These are phyloP conservation scores for Eidolon dupreanum DNA, from an alignment of 2,797 vertebrate genomes.

Conservation along the genomic window DNA sequence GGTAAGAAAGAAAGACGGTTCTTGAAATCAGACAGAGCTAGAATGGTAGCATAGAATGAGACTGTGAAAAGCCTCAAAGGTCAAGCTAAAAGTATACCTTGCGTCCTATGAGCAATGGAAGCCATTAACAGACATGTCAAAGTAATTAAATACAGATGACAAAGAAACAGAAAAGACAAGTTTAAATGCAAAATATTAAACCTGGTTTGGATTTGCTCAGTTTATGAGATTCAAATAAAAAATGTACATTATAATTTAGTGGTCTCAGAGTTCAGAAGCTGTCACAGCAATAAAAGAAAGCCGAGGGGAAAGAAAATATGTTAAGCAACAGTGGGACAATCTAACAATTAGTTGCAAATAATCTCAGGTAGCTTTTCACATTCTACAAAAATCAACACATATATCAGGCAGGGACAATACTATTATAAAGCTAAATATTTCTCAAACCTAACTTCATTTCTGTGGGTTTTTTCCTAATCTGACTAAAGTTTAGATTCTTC, in stretches of 20 bases:
- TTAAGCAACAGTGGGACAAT: not conserved
- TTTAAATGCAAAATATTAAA: constrained; percentile 14
- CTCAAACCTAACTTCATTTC: not conserved
- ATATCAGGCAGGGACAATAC: not conserved
- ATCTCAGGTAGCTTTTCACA: not conserved
- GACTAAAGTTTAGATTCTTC: constrained; percentile 4
- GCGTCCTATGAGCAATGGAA: not conserved
- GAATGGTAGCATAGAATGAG: not conserved
- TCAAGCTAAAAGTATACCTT: not conserved
- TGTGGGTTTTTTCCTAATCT: not conserved
- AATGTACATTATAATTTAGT: not conserved
- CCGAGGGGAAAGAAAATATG: not conserved
- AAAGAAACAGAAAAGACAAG: not conserved
- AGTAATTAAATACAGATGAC: constrained; percentile 2
- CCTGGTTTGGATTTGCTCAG: constrained; percentile 19
- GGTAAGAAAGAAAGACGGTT: not conserved
- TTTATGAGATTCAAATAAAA: constrained; percentile 33
- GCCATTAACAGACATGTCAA: constrained; percentile 2
- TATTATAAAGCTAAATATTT: not conserved
- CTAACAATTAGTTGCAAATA: not conserved
- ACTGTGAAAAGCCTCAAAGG: not conserved
- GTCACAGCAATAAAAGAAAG: not conserved
- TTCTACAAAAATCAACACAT: constrained; percentile 13
- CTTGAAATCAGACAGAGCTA: not conserved
- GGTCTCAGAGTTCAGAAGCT: not conserved